phyloP scores from a whole-genome alignment of 2,888 invertebrate species.

The Lasius fuliginosus region DNA sequence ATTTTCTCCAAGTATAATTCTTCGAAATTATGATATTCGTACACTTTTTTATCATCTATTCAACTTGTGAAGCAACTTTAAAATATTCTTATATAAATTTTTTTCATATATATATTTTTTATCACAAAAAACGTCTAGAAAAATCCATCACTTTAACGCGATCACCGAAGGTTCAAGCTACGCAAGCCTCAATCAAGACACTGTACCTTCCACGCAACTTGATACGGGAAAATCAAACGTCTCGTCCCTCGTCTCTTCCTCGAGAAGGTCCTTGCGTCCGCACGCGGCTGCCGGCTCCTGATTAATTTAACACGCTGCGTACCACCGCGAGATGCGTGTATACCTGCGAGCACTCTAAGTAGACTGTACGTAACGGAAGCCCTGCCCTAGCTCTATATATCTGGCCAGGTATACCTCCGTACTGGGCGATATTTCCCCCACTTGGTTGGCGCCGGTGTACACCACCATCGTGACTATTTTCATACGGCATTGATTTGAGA shows the following conservation, averaged over 20 bases:
- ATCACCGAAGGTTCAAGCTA: background rate
- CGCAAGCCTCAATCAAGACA: constrained; percentile 37
- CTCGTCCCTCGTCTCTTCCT: constrained; percentile 5
- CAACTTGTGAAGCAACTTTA: background rate
- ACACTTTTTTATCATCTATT: constrained; percentile 1
- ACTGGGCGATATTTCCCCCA: constrained; percentile 84
- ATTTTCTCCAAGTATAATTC: background rate
- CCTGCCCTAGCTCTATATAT: constrained; percentile 87
- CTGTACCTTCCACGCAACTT: constrained; percentile 73
- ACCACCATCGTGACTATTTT: constrained; percentile 78
- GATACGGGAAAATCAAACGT: constrained; percentile 70
- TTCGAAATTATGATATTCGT: background rate
- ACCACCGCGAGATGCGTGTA: constrained; percentile 80
- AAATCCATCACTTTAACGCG: constrained; percentile 16
- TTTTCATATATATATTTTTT: background rate
- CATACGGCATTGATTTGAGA: constrained; percentile 78
- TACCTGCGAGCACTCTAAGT: constrained; percentile 84
- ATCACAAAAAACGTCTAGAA: constrained; percentile 18
- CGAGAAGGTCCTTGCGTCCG: constrained; percentile 9
- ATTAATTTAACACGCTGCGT: constrained; percentile 66
- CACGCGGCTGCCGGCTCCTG: constrained; percentile 54
- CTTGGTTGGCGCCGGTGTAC: constrained; percentile 58
- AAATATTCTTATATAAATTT: background rate
- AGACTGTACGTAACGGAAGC: constrained; percentile 86
- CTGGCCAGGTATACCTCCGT: constrained; percentile 86